Evolutionary conservation across 2,797 vertebrate genomes (phyloP).

Genomic region (Sylvilagus floridanus): DNA sequence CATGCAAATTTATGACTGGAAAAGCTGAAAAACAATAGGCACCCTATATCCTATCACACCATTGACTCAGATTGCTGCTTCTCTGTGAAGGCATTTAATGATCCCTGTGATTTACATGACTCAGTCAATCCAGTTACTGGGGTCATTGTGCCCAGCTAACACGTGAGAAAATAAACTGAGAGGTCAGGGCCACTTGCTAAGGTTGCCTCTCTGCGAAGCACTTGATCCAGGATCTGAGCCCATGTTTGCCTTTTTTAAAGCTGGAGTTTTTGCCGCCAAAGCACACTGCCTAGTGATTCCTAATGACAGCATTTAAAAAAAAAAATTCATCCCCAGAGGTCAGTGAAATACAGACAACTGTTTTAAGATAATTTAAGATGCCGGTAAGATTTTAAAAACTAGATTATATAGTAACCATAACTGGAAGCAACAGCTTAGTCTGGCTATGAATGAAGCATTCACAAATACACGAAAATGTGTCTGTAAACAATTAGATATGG

Average conservation of each 20-base stretch:
- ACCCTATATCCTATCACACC: not conserved
- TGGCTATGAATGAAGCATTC: conserved; percentile 45
- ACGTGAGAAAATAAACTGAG: not conserved
- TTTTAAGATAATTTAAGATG: conserved; percentile 32
- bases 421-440: not conserved
- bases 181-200: not conserved
- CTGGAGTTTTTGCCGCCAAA: not conserved
- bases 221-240: not conserved
- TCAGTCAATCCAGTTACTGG: not conserved
- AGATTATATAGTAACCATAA: conserved; percentile 53
- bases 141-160: not conserved
- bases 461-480: conserved; percentile 35
- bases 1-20: not conserved
- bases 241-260: not conserved
- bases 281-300: not conserved
- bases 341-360: conserved; percentile 10
- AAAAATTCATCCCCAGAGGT: not conserved
- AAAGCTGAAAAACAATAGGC: not conserved
- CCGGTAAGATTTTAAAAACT: conserved; percentile 24
- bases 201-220: not conserved
- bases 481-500: conserved; percentile 56
- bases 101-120: not conserved
- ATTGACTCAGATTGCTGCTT: not conserved
- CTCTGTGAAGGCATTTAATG: conserved; percentile 38
- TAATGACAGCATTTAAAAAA: not conserved